Evolutionary conservation across 1,140 invertebrate species (phyloP), one percentile per base, ranked within the genome.

Genomic region (Vanessa tameamea): DNA sequence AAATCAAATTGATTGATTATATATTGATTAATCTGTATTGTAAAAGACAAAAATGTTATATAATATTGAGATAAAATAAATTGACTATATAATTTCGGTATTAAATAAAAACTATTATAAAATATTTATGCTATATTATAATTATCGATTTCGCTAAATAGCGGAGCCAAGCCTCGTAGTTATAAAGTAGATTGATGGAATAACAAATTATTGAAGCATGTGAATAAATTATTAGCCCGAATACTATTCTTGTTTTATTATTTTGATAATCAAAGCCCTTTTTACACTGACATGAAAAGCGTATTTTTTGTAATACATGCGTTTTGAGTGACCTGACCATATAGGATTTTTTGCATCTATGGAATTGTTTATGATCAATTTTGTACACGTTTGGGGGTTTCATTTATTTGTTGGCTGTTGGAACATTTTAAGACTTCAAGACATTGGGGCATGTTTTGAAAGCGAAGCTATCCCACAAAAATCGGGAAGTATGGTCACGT

Each of bases 121-220:
- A 8, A 37, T 31, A 31, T 14, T 31, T 59, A 31, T 23, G 31
- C 57, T 59, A 15, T 61, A 37, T 57, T 61, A 11, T 61, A 61
- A 37, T 31, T 59, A 59, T 59, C 55, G 14, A 59, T 59, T 31
- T 59, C 55, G 55, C 23, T 59, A 26, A 26, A 59, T 59, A 59
- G 55, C 55, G 55, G 5, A 61, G 26, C 23, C 57, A 61, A 26
- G 57, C 57, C 57, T 31, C 7, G 57, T 61, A 61, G 57, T 61
- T 61, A 61, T 61, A n/a, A 15, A 23, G 23, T 61, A 61, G 57
- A 7, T 61, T 61, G 57, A 61, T 61, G 31, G 57, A 26, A 61
- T 61, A 61, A 61, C 57, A 61, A 61, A 61, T 61, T 61, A 37
- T 37, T 61, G 31, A 61, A 61, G 15, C 53, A 37, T 37, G 48